phyloP scores from a whole-genome alignment of 2,888 invertebrate genomes.

The Smittia aterrima region DNA sequence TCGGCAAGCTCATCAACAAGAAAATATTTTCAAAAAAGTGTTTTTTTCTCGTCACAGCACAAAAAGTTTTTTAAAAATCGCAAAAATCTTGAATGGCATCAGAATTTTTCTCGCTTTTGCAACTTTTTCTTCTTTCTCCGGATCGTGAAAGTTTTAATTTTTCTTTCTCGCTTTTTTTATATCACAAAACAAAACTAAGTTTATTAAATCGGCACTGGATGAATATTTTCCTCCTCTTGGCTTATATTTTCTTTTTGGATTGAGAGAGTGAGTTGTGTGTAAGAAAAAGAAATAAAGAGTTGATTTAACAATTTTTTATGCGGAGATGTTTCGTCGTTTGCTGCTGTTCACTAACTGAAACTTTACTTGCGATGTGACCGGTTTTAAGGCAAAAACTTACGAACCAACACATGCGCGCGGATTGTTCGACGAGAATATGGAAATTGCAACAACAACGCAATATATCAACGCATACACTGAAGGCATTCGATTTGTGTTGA shows the following conservation, averaged over 20 bases:
- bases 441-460: too few relatives aligned
- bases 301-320: neutral
- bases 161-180: too few relatives aligned
- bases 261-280: conserved; percentile 5
- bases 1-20: neutral
- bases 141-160: neutral
- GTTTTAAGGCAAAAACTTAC: neutral
- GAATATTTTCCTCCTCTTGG: neutral
- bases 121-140: conserved; percentile 1
- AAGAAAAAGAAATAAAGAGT: conserved; percentile 2
- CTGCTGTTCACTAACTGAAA: conserved; percentile 9
- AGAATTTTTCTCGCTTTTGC: conserved; percentile 7
- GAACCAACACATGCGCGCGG: neutral
- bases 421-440: too few relatives aligned
- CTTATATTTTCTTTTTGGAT: neutral
- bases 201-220: conserved; percentile 18
- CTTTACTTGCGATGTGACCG: neutral
- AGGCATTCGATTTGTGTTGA: too few relatives aligned
- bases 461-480: too few relatives aligned
- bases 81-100: neutral
- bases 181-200: conserved; percentile 19
- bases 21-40: conserved; percentile 7
- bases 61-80: neutral
- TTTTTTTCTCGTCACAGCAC: conserved; percentile 19
- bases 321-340: neutral